Evolutionary conservation across 2,888 invertebrate genomes (phyloP).

Genomic region (Biston betularia): DNA sequence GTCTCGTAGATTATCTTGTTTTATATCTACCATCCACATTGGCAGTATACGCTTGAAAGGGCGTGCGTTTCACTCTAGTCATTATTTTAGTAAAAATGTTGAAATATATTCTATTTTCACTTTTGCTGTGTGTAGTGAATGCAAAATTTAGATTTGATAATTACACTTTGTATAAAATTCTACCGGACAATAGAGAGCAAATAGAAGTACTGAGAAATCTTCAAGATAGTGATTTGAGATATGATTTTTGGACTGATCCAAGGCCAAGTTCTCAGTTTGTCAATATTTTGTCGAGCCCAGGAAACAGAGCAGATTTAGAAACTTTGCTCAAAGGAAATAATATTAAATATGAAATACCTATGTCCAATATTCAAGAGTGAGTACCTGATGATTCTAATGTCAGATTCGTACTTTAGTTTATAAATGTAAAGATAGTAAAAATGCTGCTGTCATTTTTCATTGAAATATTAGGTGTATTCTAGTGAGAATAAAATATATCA

Average conservation of each 20-base stretch:
- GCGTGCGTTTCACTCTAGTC: constrained; percentile 1
- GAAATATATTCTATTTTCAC: neutral
- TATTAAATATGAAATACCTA: constrained; percentile 68
- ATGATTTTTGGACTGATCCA: constrained; percentile 71
- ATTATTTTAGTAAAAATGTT: constrained; percentile 10
- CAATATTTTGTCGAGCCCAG: constrained; percentile 69
- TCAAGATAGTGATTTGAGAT: constrained; percentile 65
- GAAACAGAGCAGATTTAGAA: constrained; percentile 59
- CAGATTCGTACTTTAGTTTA: no score
- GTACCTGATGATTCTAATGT: constrained; percentile 39
- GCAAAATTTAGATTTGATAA: constrained; percentile 62
- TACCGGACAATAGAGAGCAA: constrained; percentile 73
- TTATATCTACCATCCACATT: neutral
- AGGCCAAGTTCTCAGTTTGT: constrained; percentile 57
- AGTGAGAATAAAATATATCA: no score
- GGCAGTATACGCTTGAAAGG: neutral
- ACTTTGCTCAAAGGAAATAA: constrained; percentile 55
- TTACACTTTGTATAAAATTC: constrained; percentile 79
- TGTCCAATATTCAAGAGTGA: constrained; percentile 79
- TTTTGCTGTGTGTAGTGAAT: constrained; percentile 40
- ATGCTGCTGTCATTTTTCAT: no score
- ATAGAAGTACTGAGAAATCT: constrained; percentile 74
- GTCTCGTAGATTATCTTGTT: neutral
- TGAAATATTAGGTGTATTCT: no score
- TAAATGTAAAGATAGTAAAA: no score